Base-by-base conservation (phyloP, 2,113 vertebrate species). In the Butorides virescens region DNA sequence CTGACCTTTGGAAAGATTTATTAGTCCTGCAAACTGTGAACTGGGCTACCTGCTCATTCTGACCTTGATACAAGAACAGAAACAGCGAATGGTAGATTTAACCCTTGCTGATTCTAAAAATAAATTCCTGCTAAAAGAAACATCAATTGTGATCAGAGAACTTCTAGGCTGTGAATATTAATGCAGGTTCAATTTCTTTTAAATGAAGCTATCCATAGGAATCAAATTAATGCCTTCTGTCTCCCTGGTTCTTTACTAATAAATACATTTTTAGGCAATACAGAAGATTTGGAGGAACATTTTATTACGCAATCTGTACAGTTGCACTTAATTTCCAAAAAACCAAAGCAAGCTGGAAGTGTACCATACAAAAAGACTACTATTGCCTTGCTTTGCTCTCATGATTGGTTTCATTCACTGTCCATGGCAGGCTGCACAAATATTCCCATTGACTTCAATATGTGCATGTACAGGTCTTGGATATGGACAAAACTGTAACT, bases 1-100 rank as follows among this genome's bases (percentile, higher is more conserved):
- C 90, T 97, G 96, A 97, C 95, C 97, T 97, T 92, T 96, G 91
- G 85, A 92, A 95, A 97, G 96, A 97, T 95, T 96, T 96, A 93
- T 97, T 95, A 97, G 92, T 91, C 89, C 84, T 92, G 74, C 96
- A 97, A 96, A 94, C 90, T 96, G 95, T 91, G 81, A 93, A 93
- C 89, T 89, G 75, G 86, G 96, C 94, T 88, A 96, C 93, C 94
- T 92, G 87, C 89, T 89, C 95, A 86, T 89, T 97, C 84, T 97
- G 92, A 85, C 92, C 95, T 93, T 96, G 87, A 92, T 91, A 94
- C 88, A 97, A 91, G 95, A 97, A 95, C 95, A 97, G 93, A 93
- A 98, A 97, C 74, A 92, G 83, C 18, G 7, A 96, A 96, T 76
- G 58, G 86, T 91, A 94, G 91, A 85, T 96, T 97, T 97, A 97